A percentile compares a stretch with the other conserved stretches of the same genome.
These are phyloP conservation scores for Zenarchopterus dispar DNA, from an alignment of 2,797 vertebrate genomes.

Conservation along the genomic window DNA sequence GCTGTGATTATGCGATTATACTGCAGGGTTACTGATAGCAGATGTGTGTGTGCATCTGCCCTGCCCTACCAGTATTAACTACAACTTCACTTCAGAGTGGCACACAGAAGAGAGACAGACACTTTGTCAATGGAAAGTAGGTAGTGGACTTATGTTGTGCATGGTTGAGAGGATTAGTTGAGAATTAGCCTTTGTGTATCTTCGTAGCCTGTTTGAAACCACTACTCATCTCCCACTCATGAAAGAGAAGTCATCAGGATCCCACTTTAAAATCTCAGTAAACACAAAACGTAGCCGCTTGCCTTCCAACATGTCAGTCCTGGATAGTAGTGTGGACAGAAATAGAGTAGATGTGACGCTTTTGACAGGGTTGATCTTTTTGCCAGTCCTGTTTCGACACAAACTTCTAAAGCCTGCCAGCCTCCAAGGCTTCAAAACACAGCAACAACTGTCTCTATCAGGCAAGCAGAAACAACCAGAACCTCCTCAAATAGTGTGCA, in stretches of 20 bases:
- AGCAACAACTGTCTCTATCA: conserved; percentile 44
- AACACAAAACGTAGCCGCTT: conserved; percentile 48
- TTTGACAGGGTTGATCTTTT: conserved; percentile 57
- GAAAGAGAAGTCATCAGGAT: conserved; percentile 44
- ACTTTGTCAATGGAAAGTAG: conserved; percentile 54
- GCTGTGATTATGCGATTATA: conserved; percentile 76
- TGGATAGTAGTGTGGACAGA: conserved; percentile 46
- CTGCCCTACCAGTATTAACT: conserved; percentile 60
- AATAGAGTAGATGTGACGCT: conserved; percentile 53
- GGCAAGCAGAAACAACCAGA: conserved; percentile 28
- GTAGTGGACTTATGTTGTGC: conserved; percentile 56
- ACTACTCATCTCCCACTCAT: conserved; percentile 26
- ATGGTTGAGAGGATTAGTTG: conserved; percentile 65
- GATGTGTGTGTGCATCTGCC: conserved; percentile 28
- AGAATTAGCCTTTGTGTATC: conserved; percentile 69
- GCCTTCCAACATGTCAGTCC: conserved; percentile 38
- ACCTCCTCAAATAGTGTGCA: conserved; percentile 23
- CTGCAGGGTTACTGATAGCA: conserved; percentile 56
- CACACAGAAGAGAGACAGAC: conserved; percentile 53
- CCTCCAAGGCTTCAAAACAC: conserved; percentile 54
- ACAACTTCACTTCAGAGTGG: conserved; percentile 61
- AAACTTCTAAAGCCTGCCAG: conserved; percentile 60
- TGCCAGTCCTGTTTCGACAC: conserved; percentile 53
- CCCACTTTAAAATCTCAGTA: conserved; percentile 28
- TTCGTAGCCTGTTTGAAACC: conserved; percentile 59